Conservation (phyloP, 2,113 vertebrate genomes). For the Cinclus cinclus region DNA sequence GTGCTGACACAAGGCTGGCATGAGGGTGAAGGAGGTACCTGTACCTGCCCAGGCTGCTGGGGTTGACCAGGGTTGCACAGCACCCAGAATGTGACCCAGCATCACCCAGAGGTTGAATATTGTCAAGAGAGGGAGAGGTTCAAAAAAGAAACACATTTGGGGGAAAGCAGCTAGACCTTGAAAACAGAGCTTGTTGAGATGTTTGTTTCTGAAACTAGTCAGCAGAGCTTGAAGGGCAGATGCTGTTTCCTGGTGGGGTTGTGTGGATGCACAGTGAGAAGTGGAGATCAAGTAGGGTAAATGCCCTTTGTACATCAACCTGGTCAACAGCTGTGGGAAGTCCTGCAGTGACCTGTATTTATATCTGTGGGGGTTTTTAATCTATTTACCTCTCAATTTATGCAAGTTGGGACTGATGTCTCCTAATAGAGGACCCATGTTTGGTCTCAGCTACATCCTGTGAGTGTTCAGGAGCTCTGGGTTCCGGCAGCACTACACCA, state of each 20-base stretch:
- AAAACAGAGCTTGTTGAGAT: not conserved
- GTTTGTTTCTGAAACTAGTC: not conserved
- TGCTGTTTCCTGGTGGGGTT: not conserved
- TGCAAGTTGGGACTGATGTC: not conserved
- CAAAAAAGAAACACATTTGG: not conserved
- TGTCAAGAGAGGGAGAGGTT: not conserved
- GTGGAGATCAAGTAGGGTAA: not conserved
- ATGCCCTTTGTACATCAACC: not conserved
- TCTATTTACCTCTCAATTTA: not conserved
- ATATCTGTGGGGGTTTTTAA: no score
- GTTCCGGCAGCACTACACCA: not conserved
- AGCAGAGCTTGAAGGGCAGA: not conserved
- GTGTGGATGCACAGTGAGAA: not conserved
- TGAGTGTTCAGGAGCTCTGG: not conserved
- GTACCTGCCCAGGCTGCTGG: not conserved
- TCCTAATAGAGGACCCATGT: not conserved
- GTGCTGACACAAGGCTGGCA: not conserved
- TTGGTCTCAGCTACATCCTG: not conserved
- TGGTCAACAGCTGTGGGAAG: not conserved
- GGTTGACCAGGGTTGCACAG: not conserved
- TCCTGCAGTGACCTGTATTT: accelerated
- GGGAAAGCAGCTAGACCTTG: not conserved
- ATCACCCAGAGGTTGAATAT: not conserved
- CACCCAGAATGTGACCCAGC: not conserved
- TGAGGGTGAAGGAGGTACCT: not conserved